Conservation (phyloP, 2,888 invertebrate genomes). For the Tachystola acroxantha region DNA sequence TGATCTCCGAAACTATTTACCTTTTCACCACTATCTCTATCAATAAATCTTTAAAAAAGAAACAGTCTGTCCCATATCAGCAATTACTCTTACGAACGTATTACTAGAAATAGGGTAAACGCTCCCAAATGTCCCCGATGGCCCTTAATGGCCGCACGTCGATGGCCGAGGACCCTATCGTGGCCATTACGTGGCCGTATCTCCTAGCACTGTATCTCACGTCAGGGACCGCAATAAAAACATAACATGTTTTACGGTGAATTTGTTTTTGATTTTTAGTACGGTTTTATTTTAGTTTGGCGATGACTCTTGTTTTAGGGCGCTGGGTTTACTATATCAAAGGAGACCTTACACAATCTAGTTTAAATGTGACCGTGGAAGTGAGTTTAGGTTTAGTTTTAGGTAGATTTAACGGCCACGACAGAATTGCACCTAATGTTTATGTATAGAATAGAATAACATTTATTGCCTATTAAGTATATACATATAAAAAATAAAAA, state of each 20-base stretch:
- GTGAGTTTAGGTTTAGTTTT: too few relatives aligned
- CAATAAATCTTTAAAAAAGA: constrained; percentile 9
- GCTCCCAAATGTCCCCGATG: constrained; percentile 25
- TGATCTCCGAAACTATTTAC: too few relatives aligned
- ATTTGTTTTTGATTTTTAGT: constrained; percentile 5
- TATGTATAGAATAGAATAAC: too few relatives aligned
- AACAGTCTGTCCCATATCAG: constrained; percentile 6
- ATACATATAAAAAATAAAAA: too few relatives aligned
- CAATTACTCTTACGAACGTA: constrained; percentile 25
- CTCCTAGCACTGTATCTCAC: constrained; percentile 15
- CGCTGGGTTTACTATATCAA: too few relatives aligned
- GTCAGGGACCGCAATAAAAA: constrained; percentile 6
- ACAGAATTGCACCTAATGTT: too few relatives aligned
- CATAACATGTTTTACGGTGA: constrained; percentile 4
- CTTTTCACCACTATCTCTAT: too few relatives aligned
- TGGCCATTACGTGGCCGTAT: constrained; percentile 21
- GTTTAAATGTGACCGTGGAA: too few relatives aligned
- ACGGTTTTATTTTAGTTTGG: constrained; percentile 1
- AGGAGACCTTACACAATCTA: too few relatives aligned
- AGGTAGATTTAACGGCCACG: too few relatives aligned
- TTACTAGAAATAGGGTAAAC: constrained; percentile 26
- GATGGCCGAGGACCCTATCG: constrained; percentile 21
- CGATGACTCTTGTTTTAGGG: not conserved
- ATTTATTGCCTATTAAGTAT: too few relatives aligned
- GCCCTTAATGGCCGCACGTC: constrained; percentile 29